These are phyloP conservation scores for Bothrops jararaca DNA, from an alignment of 2,113 vertebrate species.

Conservation along the genomic window DNA sequence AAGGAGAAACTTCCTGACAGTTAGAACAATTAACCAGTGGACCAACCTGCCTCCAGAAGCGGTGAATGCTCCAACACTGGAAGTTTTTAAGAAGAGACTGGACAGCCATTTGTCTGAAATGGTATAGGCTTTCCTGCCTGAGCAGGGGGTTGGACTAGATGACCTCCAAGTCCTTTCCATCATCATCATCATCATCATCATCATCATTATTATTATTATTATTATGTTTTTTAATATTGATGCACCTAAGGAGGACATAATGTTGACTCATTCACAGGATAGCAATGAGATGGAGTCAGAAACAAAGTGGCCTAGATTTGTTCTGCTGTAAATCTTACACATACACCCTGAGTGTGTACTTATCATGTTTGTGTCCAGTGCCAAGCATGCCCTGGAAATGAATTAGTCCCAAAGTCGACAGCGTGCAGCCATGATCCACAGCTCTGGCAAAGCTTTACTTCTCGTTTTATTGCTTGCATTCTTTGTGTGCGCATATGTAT, in stretches of 20 bases:
- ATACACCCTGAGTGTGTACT: not conserved
- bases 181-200: too few relatives aligned
- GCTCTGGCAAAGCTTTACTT: not conserved
- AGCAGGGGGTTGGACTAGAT: too few relatives aligned
- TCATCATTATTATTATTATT: too few relatives aligned
- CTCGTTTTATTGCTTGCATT: conserved; percentile 8
- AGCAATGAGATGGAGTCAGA: not conserved
- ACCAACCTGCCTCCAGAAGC: too few relatives aligned
- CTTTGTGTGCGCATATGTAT: not conserved
- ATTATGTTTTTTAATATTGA: not conserved
- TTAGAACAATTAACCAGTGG: too few relatives aligned
- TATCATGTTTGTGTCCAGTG: not conserved
- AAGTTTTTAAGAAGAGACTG: too few relatives aligned
- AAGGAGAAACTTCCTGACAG: too few relatives aligned
- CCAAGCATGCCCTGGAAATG: not conserved
- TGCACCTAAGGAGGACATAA: not conserved
- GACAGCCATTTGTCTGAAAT: too few relatives aligned
- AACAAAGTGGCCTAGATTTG: not conserved
- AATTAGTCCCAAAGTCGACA: not conserved
- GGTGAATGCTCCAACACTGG: too few relatives aligned
- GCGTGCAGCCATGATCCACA: not conserved
- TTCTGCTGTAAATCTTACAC: not conserved
- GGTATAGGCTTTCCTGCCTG: too few relatives aligned
- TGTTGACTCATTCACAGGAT: not conserved
- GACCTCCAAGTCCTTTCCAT: too few relatives aligned